These are phyloP conservation scores for Antedon mediterranea DNA, from an alignment of 53 echinoderm and acorn worm genomes.

Conservation along the genomic window DNA sequence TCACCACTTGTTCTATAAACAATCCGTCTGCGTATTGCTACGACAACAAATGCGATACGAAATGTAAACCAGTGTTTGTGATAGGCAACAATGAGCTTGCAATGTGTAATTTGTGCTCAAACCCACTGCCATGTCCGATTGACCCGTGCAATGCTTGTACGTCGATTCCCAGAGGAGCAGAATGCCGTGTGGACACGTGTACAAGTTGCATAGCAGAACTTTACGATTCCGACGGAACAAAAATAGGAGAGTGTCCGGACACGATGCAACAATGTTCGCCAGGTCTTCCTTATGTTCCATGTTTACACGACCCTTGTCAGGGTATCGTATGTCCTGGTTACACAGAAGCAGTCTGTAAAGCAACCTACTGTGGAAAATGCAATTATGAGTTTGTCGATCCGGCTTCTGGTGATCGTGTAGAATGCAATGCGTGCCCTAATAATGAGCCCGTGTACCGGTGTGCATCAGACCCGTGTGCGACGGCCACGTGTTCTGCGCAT, in stretches of 20 bases:
- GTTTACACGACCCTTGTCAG: neutral
- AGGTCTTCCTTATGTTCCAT: neutral
- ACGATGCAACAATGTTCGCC: neutral
- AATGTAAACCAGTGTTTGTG: neutral
- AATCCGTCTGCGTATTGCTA: neutral
- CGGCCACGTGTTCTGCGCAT: neutral
- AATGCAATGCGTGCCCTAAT: neutral
- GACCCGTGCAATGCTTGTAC: neutral
- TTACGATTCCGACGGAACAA: neutral
- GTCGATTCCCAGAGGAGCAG: neutral
- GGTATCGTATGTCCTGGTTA: neutral
- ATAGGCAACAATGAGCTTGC: neutral
- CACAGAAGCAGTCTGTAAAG: neutral
- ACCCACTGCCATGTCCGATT: neutral
- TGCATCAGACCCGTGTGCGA: neutral
- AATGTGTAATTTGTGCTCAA: neutral
- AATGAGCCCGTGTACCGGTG: neutral
- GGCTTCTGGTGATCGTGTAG: neutral
- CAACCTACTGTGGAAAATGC: neutral
- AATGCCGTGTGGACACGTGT: neutral
- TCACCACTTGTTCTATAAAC: neutral
- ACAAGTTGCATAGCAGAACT: neutral
- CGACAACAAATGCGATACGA: neutral
- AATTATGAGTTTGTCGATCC: neutral
- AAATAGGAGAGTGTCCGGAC: neutral